These are phyloP conservation scores for Dryobates pubescens DNA, from an alignment of 2,797 vertebrate genomes.

Conservation along the genomic window DNA sequence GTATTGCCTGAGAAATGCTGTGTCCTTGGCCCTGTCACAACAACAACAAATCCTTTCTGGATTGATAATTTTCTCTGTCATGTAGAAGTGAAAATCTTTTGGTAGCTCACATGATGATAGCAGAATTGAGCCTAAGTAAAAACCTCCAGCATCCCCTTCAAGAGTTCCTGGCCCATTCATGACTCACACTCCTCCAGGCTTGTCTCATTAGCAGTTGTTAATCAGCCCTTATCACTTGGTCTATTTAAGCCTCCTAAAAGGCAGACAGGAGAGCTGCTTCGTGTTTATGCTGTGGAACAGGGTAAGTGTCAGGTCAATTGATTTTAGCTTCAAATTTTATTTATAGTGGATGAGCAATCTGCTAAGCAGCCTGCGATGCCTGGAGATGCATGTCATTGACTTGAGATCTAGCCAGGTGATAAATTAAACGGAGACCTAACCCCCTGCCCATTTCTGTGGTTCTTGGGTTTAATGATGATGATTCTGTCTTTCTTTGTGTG, in stretches of 20 bases:
- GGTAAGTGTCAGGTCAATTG: not conserved
- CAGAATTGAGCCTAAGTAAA: not conserved
- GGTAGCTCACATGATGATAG: not conserved
- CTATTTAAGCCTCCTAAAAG: slow-evolving; percentile 5
- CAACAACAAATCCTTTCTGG: not conserved
- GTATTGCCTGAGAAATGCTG: not conserved
- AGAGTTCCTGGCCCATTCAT: not conserved
- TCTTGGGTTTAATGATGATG: not conserved
- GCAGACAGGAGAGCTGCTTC: not conserved
- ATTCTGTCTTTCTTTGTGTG: not conserved
- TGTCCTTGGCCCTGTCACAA: not conserved
- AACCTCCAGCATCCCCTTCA: not conserved
- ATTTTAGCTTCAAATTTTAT: slow-evolving; percentile 10
- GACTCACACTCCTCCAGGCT: not conserved
- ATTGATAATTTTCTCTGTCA: not conserved
- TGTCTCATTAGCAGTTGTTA: not conserved
- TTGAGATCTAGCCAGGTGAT: not conserved
- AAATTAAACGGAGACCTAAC: not conserved
- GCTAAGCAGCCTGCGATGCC: not conserved
- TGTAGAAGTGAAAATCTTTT: not conserved
- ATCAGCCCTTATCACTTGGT: not conserved
- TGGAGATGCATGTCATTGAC: not conserved
- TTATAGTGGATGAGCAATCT: not conserved
- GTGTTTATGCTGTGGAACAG: not conserved
- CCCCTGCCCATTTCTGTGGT: not conserved